Evolutionary conservation across 2,888 invertebrate species (phyloP), one percentile per base, ranked within the genome.

Genomic region (Eurytoma adleriae): DNA sequence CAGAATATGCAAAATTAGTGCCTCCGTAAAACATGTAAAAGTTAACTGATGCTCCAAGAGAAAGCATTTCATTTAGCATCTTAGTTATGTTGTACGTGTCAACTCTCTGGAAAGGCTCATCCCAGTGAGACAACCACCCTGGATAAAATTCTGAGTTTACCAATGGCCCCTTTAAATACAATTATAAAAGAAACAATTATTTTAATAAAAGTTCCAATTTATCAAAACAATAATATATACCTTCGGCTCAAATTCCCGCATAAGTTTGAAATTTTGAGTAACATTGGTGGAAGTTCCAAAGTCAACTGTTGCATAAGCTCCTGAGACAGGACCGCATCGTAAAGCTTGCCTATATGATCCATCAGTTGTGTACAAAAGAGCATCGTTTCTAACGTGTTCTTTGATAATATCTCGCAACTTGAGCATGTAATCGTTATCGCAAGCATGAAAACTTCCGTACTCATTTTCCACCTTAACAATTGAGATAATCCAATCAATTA

Each of bases 21-120:
- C 98, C 98, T 18, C 98, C 98, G 86, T 94, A 95, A 91, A 97
- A 97, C 96, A 98, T 96, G 88, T 98, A 98, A 85, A 98, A 94
- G 87, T 97, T 98, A 59, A 98, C 94, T 70, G 95, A 94, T 10
- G 93, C 93, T 69, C 91, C 91, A 56, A 88, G 61, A 1, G 84
- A 68, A 48, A 91, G 83, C 84, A 91, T 90, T 76, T 89, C 83
- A n/a, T 87, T 86, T 13, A 91, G 83, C 5, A 84, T 86, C 80
- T 80, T 84, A 0, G 79, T 83, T 48, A 96, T 93, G 0, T 83
- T 83, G 0, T 89, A 85, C 0, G 93, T 92, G 27, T 88, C 85
- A 0, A 93, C 93, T 50, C 91, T 92, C 64, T 94, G 93, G 85
- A 95, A 93, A 0, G 90, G 87, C 86, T 95, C 94, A 59, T 95